Percentiles rank a stretch among this genome's conserved stretches.
These are phyloP conservation scores for Eristalinus sepulchralis DNA, from an alignment of 2,888 invertebrate genomes.

Conservation along the genomic window DNA sequence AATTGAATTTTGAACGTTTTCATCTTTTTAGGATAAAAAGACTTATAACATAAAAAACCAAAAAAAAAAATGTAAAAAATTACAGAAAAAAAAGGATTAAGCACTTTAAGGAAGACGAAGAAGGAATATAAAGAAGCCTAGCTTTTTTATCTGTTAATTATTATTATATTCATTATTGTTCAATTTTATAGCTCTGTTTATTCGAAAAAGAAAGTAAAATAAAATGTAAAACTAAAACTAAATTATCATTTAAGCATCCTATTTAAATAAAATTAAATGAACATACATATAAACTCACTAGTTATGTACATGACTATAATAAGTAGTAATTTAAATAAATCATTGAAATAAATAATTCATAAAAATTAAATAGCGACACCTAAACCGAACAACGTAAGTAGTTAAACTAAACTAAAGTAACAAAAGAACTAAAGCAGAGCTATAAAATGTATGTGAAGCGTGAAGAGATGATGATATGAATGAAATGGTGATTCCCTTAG, in stretches of 20 bases:
- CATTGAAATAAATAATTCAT: conserved; percentile 8
- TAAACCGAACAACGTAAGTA: conserved; percentile 62
- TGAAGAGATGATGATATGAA: not conserved
- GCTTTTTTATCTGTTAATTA: conserved; percentile 68
- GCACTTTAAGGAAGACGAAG: conserved; percentile 36
- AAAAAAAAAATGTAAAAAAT: conserved; percentile 16
- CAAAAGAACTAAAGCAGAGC: conserved; percentile 62
- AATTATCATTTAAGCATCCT: conserved; percentile 67
- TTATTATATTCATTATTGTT: conserved; percentile 67
- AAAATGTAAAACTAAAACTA: conserved; percentile 13
- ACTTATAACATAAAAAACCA: conserved; percentile 71
- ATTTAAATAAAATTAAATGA: conserved; percentile 52
- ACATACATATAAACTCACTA: conserved; percentile 56
- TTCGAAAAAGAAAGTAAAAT: conserved; percentile 34
- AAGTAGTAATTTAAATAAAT: conserved; percentile 52
- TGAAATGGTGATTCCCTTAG: conserved; percentile 7
- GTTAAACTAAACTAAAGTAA: conserved; percentile 29
- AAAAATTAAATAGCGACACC: conserved; percentile 53
- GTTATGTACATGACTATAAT: conserved; percentile 56
- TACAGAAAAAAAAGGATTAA: conserved; percentile 35
- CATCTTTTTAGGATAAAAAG: conserved; percentile 71
- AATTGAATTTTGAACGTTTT: conserved; percentile 71
- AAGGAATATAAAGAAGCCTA: conserved; percentile 56
- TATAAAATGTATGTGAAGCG: conserved; percentile 58
- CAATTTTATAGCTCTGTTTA: conserved; percentile 71